Evolutionary conservation across 92 coral and sea anemone genomes (phyloP).

Genomic region (Epizoanthus rinbou): DNA sequence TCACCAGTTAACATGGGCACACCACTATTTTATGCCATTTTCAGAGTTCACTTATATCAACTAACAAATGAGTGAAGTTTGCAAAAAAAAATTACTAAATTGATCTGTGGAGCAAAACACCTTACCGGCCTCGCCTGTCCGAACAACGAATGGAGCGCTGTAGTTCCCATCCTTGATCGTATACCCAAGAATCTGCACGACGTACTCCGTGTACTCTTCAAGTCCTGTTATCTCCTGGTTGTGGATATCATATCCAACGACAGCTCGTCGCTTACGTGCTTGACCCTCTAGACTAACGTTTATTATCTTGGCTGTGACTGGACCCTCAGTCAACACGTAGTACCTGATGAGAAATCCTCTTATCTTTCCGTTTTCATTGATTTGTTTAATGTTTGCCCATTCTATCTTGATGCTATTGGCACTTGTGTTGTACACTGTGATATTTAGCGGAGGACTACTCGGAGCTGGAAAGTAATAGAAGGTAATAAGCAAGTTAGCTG

Average conservation of each 20-base stretch:
- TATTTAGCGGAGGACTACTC: constrained; percentile 35
- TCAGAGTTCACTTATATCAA: too few relatives aligned
- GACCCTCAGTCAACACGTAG: constrained; percentile 8
- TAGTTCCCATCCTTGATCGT: constrained; percentile 44
- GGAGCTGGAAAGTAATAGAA: constrained; percentile 45
- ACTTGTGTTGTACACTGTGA: constrained; percentile 36
- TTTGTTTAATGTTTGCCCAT: constrained; percentile 36
- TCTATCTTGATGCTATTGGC: constrained; percentile 42
- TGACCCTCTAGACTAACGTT: neutral
- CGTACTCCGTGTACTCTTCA: constrained; percentile 43
- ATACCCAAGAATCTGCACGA: constrained; percentile 42
- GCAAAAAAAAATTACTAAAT: too few relatives aligned
- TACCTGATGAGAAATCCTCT: constrained; percentile 40
- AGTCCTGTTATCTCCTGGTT: constrained; percentile 43
- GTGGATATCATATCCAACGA: constrained; percentile 26
- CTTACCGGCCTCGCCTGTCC: constrained; percentile 30
- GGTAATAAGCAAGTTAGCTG: too few relatives aligned
- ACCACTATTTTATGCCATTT: too few relatives aligned
- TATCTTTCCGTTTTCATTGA: constrained; percentile 25
- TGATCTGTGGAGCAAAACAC: neutral
- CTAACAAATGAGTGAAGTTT: too few relatives aligned
- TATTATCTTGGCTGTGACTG: constrained; percentile 16
- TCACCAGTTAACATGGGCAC: too few relatives aligned
- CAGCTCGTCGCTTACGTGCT: constrained; percentile 17
- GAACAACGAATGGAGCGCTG: constrained; percentile 19